phyloP scores from a whole-genome alignment of 2,797 vertebrate genomes.

The Selene dorsalis region DNA sequence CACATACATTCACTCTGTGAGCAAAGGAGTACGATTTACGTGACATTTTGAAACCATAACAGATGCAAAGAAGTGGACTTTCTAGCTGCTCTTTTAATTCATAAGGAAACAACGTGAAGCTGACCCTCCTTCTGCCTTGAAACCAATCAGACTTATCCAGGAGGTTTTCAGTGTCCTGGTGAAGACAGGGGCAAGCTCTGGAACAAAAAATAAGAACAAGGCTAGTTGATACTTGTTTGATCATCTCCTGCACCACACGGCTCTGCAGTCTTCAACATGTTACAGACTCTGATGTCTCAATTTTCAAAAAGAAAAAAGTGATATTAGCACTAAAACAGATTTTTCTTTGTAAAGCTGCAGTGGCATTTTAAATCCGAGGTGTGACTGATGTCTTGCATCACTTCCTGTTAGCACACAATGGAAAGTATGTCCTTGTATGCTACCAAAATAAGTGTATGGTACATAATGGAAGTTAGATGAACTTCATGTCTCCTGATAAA shows the following conservation, averaged over 20 bases:
- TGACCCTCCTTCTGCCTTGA: not conserved
- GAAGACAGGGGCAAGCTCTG: no score
- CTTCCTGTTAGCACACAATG: conserved; percentile 5
- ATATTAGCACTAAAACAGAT: not conserved
- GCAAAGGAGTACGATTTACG: no score
- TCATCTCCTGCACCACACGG: not conserved
- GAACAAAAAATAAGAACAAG: conserved; percentile 26
- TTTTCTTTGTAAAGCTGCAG: not conserved
- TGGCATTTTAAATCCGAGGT: not conserved
- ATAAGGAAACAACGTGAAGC: not conserved
- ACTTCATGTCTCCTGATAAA: not conserved
- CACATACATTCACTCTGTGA: not conserved
- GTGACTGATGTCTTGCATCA: conserved; percentile 16
- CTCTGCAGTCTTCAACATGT: not conserved
- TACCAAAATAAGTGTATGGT: not conserved
- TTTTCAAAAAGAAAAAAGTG: no score
- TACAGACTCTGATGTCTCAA: not conserved
- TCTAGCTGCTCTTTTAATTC: rapidly evolving
- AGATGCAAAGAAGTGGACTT: not conserved
- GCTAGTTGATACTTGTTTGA: conserved; percentile 43
- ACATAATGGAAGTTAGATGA: not conserved
- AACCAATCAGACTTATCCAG: rapidly evolving
- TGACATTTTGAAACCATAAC: not conserved
- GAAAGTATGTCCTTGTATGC: not conserved
- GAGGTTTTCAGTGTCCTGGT: no score